Evolutionary conservation across 2,113 vertebrate genomes (phyloP).

Genomic region (Dicrurus megarhynchus): DNA sequence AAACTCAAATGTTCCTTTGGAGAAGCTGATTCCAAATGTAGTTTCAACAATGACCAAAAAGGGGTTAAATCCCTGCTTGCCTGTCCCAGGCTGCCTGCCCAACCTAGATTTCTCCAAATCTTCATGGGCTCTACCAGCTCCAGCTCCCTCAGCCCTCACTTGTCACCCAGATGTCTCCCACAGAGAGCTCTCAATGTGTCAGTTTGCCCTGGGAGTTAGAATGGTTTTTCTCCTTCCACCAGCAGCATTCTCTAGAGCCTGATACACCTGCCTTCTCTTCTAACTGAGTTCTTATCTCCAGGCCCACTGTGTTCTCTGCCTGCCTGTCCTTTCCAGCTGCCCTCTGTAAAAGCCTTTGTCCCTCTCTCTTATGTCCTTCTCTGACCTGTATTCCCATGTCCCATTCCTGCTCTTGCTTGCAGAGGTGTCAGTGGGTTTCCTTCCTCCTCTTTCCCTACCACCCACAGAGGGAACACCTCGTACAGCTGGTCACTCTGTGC

Average conservation of each 20-base stretch:
- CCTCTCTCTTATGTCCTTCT: not conserved
- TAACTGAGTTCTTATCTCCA: not conserved
- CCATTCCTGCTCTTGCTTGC: not conserved
- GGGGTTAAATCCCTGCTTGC: not conserved
- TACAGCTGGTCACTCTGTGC: not conserved
- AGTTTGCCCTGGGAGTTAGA: not conserved
- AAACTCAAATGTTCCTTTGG: not conserved
- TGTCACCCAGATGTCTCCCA: not conserved
- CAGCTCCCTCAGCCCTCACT: not conserved
- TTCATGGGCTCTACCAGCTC: not conserved
- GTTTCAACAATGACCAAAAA: not conserved
- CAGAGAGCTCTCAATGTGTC: not conserved
- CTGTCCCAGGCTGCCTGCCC: not conserved
- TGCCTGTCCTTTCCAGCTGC: not conserved
- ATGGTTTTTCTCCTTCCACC: not conserved
- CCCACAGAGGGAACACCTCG: slow-evolving; percentile 20
- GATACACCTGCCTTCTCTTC: not conserved
- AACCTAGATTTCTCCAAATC: not conserved
- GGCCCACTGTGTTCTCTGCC: not conserved
- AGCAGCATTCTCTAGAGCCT: not conserved
- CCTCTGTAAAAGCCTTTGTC: not conserved
- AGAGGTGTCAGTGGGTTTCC: not conserved
- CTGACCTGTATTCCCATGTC: not conserved
- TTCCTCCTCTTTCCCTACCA: not conserved
- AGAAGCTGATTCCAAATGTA: not conserved